A percentile compares a stretch with the other conserved stretches of the same genome.
These are phyloP conservation scores for Lissonota sp. DNA, from an alignment of 2,888 invertebrate species.

Conservation along the genomic window DNA sequence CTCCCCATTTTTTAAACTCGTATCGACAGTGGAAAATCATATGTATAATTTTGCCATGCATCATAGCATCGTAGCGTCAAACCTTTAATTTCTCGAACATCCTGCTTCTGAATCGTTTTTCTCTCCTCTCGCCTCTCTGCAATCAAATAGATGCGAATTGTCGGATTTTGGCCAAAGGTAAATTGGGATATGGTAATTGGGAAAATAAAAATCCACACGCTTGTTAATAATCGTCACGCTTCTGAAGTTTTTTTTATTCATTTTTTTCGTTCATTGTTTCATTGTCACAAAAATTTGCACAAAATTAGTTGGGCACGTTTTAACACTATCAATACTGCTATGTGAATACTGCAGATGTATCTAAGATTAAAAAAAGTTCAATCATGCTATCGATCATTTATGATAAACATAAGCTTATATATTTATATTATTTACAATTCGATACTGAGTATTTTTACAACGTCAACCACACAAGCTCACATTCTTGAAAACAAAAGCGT, in stretches of 20 bases:
- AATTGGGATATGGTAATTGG: slow-evolving; percentile 56
- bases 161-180: slow-evolving; percentile 60
- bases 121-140: slow-evolving; percentile 80
- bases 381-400: no score
- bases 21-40: slow-evolving; percentile 57
- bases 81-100: slow-evolving; percentile 83
- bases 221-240: slow-evolving; percentile 38
- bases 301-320: slow-evolving; percentile 56
- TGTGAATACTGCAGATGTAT: slow-evolving; percentile 38
- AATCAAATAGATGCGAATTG: slow-evolving; percentile 71
- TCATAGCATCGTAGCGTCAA: slow-evolving; percentile 75
- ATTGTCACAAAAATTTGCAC: slow-evolving; percentile 40
- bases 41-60: slow-evolving; percentile 73
- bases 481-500: slow-evolving; percentile 50
- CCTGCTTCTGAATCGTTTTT: slow-evolving; percentile 79
- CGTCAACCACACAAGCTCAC: slow-evolving; percentile 66
- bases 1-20: slow-evolving; percentile 52
- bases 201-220: slow-evolving; percentile 50
- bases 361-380: slow-evolving; percentile 18
- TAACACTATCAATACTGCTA: slow-evolving; percentile 46
- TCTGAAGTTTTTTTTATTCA: slow-evolving; percentile 38
- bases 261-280: slow-evolving; percentile 19
- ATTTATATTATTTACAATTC: slow-evolving; percentile 49
- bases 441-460: slow-evolving; percentile 59
- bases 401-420: slow-evolving; percentile 19